These are phyloP conservation scores for Chlamydotis undulata DNA, from an alignment of 2,113 vertebrate species.

Conservation along the genomic window DNA sequence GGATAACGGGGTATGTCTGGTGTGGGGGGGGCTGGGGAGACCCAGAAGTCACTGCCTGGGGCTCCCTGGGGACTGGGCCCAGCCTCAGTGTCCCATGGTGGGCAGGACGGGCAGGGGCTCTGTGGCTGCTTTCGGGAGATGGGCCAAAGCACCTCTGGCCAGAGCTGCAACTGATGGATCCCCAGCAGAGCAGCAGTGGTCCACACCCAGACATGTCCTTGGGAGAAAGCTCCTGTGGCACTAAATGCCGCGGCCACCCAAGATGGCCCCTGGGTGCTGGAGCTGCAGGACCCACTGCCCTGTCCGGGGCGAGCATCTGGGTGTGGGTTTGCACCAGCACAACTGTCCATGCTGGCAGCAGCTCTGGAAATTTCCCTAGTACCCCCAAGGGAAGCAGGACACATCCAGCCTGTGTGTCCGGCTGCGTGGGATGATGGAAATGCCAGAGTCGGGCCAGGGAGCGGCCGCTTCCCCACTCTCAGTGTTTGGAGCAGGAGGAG, in stretches of 20 bases:
- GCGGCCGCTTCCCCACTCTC: rapidly evolving
- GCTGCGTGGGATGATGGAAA: rapidly evolving
- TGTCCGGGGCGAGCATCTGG: neutral
- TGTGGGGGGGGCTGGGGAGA: too few species aligned
- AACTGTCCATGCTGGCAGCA: too few species aligned
- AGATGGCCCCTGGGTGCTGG: neutral
- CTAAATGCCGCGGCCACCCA: rapidly evolving
- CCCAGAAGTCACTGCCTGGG: too few species aligned
- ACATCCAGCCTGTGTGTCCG: rapidly evolving
- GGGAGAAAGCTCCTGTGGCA: neutral
- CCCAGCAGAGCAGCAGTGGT: too few species aligned
- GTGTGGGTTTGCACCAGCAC: neutral
- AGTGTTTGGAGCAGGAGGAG: neutral
- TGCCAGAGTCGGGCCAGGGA: neutral
- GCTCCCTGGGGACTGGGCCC: neutral
- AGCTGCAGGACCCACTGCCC: neutral
- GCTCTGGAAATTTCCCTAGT: neutral
- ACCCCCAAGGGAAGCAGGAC: neutral
- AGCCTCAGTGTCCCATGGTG: rapidly evolving
- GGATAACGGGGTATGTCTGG: neutral
- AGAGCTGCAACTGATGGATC: neutral
- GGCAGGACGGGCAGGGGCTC: neutral
- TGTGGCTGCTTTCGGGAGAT: neutral
- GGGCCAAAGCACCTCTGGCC: neutral
- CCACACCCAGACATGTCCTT: neutral